Base-by-base conservation (phyloP, 2,888 invertebrate species). In the Drosophila austrosaltans region DNA sequence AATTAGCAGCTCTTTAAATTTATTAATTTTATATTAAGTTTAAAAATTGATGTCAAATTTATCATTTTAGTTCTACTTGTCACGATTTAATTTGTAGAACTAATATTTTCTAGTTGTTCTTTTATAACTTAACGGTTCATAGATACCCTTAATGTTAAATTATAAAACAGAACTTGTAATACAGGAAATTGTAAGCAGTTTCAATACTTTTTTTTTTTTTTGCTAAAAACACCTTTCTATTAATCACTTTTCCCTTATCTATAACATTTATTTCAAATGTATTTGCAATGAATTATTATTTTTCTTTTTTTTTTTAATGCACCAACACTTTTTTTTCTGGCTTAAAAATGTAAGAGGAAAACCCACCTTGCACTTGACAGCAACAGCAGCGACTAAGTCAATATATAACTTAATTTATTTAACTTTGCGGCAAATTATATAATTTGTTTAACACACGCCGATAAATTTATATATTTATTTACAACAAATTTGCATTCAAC, bases 331-430 rank as follows among this genome's bases (percentile, higher is more conserved):
- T 25, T 62, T 39, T 20, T 12, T 25, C 36, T 36, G 40, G 39
- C 53, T 36, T 56, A 44, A 22, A 44, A 40, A 16, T 16, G 22
- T 10, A 30, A 22, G 7, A 32, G 22, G 25, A 25, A 22, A 66
- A 88, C 86, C 66, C 77, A 83, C 83, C 83, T 82, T 80, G 87
- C 78, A 78, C 78, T 88, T 75, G 69, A 72, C 63, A 53, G 22
- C 68, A 56, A 25, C 44, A 48, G 40, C 62, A 42, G 60, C 68
- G 56, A 69, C 60, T 57, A 61, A 65, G 54, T 63, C 61, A 64
- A 66, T 62, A 16, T 16, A 0, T 16, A 82, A 69, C 62, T 72
- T 53, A 72, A 75, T 70, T 78, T 62, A 59, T 63, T 68, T 66
- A 76, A 48, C 48, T 48, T 48, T 22, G 48, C 66, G 69, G 70